Percentiles rank a stretch among this genome's conserved stretches.
Conservation (phyloP, 2,797 vertebrate genomes). For the Sandelia bainsii region DNA sequence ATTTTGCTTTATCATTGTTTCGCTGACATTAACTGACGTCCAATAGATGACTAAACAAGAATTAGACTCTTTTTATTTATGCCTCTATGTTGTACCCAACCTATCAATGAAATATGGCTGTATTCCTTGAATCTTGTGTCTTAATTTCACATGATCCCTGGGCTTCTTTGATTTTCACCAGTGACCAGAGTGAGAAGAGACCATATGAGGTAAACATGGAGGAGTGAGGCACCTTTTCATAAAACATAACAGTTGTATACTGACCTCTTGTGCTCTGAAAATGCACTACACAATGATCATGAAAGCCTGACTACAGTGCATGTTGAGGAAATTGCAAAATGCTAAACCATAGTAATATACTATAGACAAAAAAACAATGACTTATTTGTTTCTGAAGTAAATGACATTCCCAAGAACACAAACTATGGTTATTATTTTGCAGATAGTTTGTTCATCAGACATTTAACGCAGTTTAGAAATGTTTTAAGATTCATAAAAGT, state of each 20-base stretch:
- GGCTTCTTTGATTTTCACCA: not conserved
- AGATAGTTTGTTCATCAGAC: too few species aligned
- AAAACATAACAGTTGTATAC: conserved; percentile 24
- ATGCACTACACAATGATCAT: conserved; percentile 38
- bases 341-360: too few species aligned
- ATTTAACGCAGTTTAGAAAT: not conserved
- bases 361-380: not conserved
- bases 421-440: not conserved
- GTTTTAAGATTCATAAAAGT: not conserved
- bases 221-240: conserved; percentile 1
- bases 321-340: not conserved
- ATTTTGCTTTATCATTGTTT: not conserved
- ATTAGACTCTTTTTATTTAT: not conserved
- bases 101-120: not conserved
- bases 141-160: not conserved
- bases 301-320: not conserved
- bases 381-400: not conserved
- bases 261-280: conserved; percentile 68
- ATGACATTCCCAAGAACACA: not conserved
- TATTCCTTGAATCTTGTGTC: not conserved
- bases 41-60: not conserved
- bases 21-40: not conserved
- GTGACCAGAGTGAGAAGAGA: not conserved
- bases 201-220: conserved; percentile 24
- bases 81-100: not conserved